A percentile compares a stretch with the other conserved stretches of the same genome.
These are phyloP conservation scores for Circaetus cinerascens DNA, from an alignment of 2,113 vertebrate genomes.

Conservation along the genomic window DNA sequence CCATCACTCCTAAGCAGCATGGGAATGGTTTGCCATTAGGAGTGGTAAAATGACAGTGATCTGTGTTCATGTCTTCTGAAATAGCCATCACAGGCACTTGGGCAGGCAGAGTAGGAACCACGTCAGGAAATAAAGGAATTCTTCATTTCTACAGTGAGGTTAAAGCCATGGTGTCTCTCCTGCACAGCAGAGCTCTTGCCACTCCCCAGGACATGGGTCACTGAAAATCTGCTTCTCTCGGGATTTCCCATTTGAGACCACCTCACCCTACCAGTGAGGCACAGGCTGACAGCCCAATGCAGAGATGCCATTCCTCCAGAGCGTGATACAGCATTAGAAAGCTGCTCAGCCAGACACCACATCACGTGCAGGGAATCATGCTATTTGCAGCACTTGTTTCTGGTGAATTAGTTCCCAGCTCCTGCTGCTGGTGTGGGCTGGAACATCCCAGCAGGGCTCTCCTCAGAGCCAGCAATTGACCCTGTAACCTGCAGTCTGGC, in stretches of 20 bases:
- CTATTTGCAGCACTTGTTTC: not conserved
- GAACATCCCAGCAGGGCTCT: not conserved
- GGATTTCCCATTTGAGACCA: not conserved
- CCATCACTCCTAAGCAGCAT: not conserved
- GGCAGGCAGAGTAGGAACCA: not conserved
- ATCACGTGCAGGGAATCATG: not conserved
- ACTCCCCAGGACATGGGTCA: accelerated
- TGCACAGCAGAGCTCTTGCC: not conserved
- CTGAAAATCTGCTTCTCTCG: not conserved
- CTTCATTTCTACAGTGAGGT: not conserved
- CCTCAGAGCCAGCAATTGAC: not conserved
- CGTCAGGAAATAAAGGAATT: not conserved
- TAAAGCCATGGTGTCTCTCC: not conserved
- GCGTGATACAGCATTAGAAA: not conserved
- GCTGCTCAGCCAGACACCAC: not conserved
- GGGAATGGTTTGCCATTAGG: not conserved
- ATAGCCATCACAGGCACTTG: accelerated
- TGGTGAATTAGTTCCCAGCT: not conserved
- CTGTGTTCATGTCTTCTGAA: not conserved
- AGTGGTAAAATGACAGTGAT: not conserved
- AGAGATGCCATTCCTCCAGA: not conserved
- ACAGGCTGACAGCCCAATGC: not conserved
- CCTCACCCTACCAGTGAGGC: not conserved
- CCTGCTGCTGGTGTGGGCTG: not conserved
- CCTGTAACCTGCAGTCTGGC: not conserved